Evolutionary conservation across 2,797 vertebrate species (phyloP), one percentile per base, ranked within the genome.

Genomic region (Aratinga solstitialis): DNA sequence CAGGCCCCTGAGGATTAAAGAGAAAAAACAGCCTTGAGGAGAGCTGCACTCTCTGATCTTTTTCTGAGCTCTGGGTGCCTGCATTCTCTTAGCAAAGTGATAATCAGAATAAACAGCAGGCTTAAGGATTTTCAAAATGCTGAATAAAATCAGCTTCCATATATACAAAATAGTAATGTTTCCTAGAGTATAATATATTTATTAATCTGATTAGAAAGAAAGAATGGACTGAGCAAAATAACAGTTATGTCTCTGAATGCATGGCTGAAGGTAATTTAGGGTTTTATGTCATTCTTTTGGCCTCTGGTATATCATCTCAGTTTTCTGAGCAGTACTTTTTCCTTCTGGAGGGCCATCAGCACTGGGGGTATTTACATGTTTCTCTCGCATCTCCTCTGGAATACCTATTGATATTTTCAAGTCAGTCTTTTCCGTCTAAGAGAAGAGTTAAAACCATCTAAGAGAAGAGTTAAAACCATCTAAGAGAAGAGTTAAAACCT

Each of bases 51-150:
- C 51, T 63, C 75, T 92, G 75, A 95, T 95, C 81, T 94, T 91
- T 90, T 93, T 74, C 75, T 73, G 75, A 90, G 79, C 51, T 77
- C 69, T 71, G 21, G 2, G 4, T 75, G 77, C 50, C 53, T 87
- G 19, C 13, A 11, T 93, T 91, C 42, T 63, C 69, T 93, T 93
- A 92, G 66, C 59, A 79, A 94, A 91, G 85, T 87, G 20, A 94
- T 90, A 96, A 94, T 94, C 54, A 1, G 96, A 95, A 92, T 85
- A 94, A 96, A 79, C 13, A 84, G 14, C 30, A 84, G 47, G 75
- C 45, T 68, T 88, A 65, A 87, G 68, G 72, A 65, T 90, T 92
- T 93, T 82, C 45, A 86, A 91, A 94, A 86, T 90, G 26, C 34
- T 84, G 56, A 72, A 91, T 71, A 92, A 78, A 72, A 91, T 89